Conservation (phyloP, 1,140 invertebrate species). For the Gonioctena quinquepunctata region DNA sequence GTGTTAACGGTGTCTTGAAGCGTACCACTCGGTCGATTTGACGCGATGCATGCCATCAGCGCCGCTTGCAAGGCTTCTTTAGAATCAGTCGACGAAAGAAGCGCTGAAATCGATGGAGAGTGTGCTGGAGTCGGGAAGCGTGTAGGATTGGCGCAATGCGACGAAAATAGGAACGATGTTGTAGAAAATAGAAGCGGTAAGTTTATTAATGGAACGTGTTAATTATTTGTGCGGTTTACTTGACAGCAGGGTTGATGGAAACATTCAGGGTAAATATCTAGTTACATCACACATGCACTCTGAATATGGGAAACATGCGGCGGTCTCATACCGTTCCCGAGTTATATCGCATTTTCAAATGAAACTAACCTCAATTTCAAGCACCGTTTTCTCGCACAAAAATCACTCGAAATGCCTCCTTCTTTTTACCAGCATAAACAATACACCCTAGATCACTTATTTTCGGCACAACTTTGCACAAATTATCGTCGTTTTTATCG, state of each 20-base stretch:
- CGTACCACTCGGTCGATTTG: neutral
- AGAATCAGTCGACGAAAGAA: neutral
- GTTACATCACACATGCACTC: too few relatives aligned
- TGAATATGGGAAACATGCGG: too few relatives aligned
- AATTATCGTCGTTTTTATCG: too few relatives aligned
- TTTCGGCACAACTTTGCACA: too few relatives aligned
- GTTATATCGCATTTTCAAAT: too few relatives aligned
- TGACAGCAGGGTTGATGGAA: neutral
- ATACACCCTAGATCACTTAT: too few relatives aligned
- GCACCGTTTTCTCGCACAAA: too few relatives aligned
- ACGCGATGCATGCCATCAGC: neutral
- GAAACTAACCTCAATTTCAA: too few relatives aligned
- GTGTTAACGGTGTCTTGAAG: neutral
- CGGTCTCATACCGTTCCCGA: too few relatives aligned
- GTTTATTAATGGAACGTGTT: too few relatives aligned
- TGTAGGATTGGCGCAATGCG: neutral
- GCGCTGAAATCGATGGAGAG: neutral
- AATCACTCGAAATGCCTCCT: too few relatives aligned
- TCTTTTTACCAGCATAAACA: too few relatives aligned
- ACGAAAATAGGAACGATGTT: neutral
- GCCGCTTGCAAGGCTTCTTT: neutral
- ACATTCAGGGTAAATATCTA: neutral
- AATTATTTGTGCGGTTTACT: neutral
- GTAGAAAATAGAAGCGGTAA: neutral
- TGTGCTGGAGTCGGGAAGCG: neutral